These are phyloP conservation scores for Cyclargus thomasi DNA, from an alignment of 1,140 invertebrate species.

Conservation along the genomic window DNA sequence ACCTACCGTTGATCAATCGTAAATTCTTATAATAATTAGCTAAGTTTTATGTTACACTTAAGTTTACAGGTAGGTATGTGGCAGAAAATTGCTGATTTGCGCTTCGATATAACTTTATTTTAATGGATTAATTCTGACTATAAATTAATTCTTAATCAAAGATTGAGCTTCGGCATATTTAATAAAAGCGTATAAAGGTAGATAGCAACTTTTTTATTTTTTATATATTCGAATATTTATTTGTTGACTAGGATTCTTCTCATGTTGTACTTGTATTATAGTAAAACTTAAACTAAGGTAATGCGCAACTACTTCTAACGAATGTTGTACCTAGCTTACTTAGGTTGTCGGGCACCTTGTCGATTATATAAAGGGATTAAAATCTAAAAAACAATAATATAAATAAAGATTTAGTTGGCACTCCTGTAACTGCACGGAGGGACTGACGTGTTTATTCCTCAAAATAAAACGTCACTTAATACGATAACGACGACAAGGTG, in stretches of 20 bases:
- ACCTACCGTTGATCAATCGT: conserved; percentile 5
- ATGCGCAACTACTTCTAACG: no score
- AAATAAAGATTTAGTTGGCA: not conserved
- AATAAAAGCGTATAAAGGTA: not conserved
- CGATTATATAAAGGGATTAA: not conserved
- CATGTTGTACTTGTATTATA: no score
- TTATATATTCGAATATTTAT: no score
- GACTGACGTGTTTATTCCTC: not conserved
- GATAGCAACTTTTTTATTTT: not conserved
- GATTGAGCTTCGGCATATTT: not conserved
- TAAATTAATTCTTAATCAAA: not conserved
- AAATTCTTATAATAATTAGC: conserved; percentile 9
- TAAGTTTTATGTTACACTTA: not conserved
- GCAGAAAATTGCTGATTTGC: not conserved
- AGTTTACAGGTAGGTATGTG: not conserved
- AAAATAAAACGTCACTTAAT: not conserved
- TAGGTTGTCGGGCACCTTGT: no score
- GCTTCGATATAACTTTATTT: not conserved
- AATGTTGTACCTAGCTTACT: not conserved
- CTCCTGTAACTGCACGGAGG: not conserved
- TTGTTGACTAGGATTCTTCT: no score
- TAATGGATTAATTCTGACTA: not conserved
- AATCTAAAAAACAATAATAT: not conserved
- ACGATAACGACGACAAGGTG: not conserved
- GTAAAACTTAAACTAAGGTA: no score